phyloP scores from a whole-genome alignment of 2,797 vertebrate species.

The Onychomys torridus region DNA sequence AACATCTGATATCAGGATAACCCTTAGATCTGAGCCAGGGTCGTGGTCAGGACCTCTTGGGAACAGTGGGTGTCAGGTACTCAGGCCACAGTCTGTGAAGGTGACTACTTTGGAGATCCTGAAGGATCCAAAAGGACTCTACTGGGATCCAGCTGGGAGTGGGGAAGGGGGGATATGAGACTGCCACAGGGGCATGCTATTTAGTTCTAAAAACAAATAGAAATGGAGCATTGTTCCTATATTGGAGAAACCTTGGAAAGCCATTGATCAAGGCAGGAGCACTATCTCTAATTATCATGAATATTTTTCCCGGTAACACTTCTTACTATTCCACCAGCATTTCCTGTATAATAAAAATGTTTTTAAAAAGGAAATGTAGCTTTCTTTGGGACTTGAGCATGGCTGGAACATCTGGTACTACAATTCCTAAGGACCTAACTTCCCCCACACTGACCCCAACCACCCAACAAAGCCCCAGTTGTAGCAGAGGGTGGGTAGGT shows the following conservation, averaged over 20 bases:
- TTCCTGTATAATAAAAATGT: constrained; percentile 50
- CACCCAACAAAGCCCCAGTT: neutral
- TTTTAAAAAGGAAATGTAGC: neutral
- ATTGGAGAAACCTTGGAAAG: neutral
- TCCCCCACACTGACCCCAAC: too few relatives aligned
- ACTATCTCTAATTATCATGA: neutral
- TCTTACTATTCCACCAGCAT: neutral
- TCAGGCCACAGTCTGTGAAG: constrained; percentile 81
- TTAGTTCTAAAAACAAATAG: neutral
- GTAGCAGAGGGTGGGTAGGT: neutral
- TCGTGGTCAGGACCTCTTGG: constrained; percentile 78
- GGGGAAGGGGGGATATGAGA: neutral
- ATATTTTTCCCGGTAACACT: neutral
- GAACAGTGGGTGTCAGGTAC: constrained; percentile 73
- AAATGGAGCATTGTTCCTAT: too few relatives aligned
- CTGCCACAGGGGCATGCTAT: neutral
- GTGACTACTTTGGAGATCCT: neutral
- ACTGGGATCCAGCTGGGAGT: neutral
- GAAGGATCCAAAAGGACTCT: neutral
- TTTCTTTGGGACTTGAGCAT: neutral
- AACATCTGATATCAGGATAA: constrained; percentile 69
- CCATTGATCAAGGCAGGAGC: neutral
- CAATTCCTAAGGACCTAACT: neutral
- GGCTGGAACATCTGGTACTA: neutral
- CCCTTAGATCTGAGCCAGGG: constrained; percentile 77